Conservation (phyloP, 2,888 invertebrate genomes). For the Margaritifera margaritifera region DNA sequence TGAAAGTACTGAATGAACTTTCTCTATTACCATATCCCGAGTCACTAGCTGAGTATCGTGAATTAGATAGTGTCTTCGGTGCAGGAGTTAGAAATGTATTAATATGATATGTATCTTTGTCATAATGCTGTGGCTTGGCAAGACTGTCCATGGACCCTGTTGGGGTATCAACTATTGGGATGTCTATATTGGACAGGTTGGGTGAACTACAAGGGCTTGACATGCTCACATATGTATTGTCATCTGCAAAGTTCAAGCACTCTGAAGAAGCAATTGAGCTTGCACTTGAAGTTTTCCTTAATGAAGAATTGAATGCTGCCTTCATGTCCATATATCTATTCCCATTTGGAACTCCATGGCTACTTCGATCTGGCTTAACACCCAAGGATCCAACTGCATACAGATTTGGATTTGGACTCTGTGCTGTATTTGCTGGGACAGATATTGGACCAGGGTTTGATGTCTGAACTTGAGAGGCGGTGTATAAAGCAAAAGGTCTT, state of each 20-base stretch:
- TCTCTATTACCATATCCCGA: constrained; percentile 6
- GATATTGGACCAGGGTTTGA: constrained; percentile 17
- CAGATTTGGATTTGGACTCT: constrained; percentile 20
- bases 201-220: constrained; percentile 58
- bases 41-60: constrained; percentile 12
- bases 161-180: constrained; percentile 43
- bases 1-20: constrained; percentile 24
- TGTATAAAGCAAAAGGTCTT: constrained; percentile 1
- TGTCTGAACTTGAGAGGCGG: constrained; percentile 16
- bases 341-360: constrained; percentile 19
- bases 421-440: constrained; percentile 4
- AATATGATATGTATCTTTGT: constrained; percentile 37
- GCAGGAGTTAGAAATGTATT: constrained; percentile 12
- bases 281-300: constrained; percentile 38
- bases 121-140: constrained; percentile 29
- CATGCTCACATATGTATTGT: constrained; percentile 55
- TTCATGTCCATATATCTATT: constrained; percentile 50
- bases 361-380: constrained; percentile 24
- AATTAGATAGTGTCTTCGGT: constrained; percentile 10
- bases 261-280: constrained; percentile 43
- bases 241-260: constrained; percentile 43
- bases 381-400: constrained; percentile 45
- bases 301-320: constrained; percentile 4
- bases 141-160: constrained; percentile 49
- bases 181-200: constrained; percentile 50